Evolutionary conservation across 2,888 invertebrate genomes (phyloP).

Genomic region (Colostygia pectinataria): DNA sequence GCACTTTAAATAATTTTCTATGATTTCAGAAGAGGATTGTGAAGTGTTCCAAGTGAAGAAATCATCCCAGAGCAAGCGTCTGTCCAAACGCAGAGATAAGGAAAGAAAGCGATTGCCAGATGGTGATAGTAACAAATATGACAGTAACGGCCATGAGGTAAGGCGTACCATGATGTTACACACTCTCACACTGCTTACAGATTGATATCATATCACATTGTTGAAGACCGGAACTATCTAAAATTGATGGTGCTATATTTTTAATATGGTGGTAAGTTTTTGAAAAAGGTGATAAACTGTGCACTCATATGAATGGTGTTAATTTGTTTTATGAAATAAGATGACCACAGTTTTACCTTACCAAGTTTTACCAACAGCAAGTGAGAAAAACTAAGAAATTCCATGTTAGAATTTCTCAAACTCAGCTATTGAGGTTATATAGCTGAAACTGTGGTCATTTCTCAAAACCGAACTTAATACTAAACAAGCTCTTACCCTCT

Average conservation of each 20-base stretch:
- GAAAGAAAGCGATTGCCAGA: conserved; percentile 78
- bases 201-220: conserved; percentile 6
- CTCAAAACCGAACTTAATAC: background rate
- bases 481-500: conserved; percentile 12
- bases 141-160: conserved; percentile 68
- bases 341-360: conserved; percentile 8
- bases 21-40: conserved; percentile 85
- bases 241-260: conserved; percentile 9
- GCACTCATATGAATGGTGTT: background rate
- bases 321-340: background rate
- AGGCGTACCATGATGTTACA: conserved; percentile 39
- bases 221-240: conserved; percentile 12
- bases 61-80: conserved; percentile 95
- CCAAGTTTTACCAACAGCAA: background rate
- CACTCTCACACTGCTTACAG: conserved; percentile 22
- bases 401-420: too few relatives aligned
- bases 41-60: conserved; percentile 98
- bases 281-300: background rate
- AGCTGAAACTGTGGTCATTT: conserved; percentile 11
- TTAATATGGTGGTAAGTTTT: conserved; percentile 16
- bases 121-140: conserved; percentile 71
- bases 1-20: background rate
- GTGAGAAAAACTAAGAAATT: too few relatives aligned
- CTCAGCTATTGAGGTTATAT: too few relatives aligned
- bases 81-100: conserved; percentile 92